Conservation (phyloP, 1,140 invertebrate genomes). For the Euglossa dilemma region DNA sequence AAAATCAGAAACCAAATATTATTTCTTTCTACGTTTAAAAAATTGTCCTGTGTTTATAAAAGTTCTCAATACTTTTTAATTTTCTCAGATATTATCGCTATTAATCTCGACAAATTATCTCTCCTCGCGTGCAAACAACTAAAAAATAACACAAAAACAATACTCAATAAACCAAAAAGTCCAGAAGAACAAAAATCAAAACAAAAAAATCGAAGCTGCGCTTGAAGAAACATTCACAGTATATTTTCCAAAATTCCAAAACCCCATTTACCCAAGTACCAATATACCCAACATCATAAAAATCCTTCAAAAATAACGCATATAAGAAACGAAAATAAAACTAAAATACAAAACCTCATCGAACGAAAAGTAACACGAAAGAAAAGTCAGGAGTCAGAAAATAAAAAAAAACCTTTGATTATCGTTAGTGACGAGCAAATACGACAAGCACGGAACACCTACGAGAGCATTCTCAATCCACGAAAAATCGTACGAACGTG, state of each 20-base stretch:
- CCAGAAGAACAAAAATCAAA: fast-evolving
- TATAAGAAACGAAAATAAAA: background rate
- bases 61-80: too few species aligned
- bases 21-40: too few species aligned
- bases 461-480: slow-evolving; percentile 45
- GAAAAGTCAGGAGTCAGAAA: too few species aligned
- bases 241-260: background rate
- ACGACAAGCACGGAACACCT: slow-evolving; percentile 52
- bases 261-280: background rate
- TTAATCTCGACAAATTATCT: too few species aligned
- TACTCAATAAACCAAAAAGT: too few species aligned
- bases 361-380: background rate
- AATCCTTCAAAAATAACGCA: too few species aligned
- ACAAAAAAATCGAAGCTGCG: background rate
- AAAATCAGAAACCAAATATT: too few species aligned
- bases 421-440: slow-evolving; percentile 51
- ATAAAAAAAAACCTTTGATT: too few species aligned
- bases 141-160: too few species aligned
- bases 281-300: background rate
- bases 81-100: too few species aligned
- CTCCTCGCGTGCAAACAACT: too few species aligned
- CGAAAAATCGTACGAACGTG: slow-evolving; percentile 19
- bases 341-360: background rate
- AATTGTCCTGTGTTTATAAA: too few species aligned
- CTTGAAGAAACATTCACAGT: background rate